A percentile compares a stretch with the other conserved stretches of the same genome.
phyloP scores from a whole-genome alignment of 2,113 vertebrate genomes.

The Puma concolor region DNA sequence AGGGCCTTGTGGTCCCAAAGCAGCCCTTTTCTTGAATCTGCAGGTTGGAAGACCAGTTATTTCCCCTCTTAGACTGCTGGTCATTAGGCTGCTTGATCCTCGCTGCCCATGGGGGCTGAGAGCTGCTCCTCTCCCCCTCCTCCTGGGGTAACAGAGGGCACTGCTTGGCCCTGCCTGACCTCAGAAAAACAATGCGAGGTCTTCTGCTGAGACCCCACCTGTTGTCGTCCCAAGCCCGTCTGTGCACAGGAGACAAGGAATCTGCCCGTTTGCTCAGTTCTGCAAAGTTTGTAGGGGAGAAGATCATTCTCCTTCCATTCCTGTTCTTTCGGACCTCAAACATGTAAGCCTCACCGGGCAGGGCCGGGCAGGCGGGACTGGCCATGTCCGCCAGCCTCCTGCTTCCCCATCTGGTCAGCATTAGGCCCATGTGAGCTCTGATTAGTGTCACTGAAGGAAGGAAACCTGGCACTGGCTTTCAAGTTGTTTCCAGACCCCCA shows the following conservation, averaged over 20 bases:
- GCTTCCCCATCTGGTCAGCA: conserved; percentile 58
- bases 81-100: neutral
- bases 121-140: neutral
- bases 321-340: neutral
- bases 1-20: neutral
- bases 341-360: neutral
- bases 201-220: neutral
- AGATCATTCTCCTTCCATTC: neutral
- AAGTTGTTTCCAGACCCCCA: conserved; percentile 41
- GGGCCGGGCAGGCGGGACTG: neutral
- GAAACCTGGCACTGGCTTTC: conserved; percentile 62
- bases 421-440: conserved; percentile 63
- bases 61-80: neutral
- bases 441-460: conserved; percentile 65
- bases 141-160: neutral
- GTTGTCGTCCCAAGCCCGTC: neutral
- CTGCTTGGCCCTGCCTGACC: neutral
- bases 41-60: neutral
- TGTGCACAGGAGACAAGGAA: neutral
- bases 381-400: neutral
- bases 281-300: neutral
- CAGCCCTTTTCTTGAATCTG: neutral
- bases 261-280: neutral
- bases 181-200: neutral
- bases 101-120: neutral